Percentiles rank a stretch among this genome's conserved stretches.
Evolutionary conservation across 2,888 invertebrate genomes (phyloP).

Genomic region (Luperina nickerlii): DNA sequence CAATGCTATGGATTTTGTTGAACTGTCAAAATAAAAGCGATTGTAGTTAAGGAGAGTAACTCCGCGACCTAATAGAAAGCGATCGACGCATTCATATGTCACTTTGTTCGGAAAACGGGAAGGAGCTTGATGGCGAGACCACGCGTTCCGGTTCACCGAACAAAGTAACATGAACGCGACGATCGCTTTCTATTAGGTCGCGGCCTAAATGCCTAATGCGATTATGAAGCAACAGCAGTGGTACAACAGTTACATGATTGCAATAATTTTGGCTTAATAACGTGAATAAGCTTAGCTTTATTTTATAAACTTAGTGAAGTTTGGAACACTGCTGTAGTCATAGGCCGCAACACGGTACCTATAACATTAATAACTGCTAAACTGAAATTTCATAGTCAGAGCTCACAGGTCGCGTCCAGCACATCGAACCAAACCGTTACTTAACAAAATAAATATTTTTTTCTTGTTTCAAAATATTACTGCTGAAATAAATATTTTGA

Average conservation of each 20-base stretch:
- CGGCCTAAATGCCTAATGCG: background rate
- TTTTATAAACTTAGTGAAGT: background rate
- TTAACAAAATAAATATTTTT: no score
- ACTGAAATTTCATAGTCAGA: background rate
- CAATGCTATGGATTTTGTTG: background rate
- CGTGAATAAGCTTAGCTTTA: background rate
- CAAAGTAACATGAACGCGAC: background rate
- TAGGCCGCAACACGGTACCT: background rate
- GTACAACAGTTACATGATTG: background rate
- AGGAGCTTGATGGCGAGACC: background rate
- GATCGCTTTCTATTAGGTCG: background rate
- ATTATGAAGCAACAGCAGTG: background rate
- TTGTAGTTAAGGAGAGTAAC: background rate
- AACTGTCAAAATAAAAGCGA: constrained; percentile 2
- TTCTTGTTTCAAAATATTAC: no score
- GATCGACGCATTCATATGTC: background rate
- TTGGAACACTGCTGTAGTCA: constrained; percentile 1
- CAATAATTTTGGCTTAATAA: background rate
- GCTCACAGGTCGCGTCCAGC: background rate
- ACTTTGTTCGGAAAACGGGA: background rate
- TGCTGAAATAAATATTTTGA: no score
- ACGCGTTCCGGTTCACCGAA: background rate
- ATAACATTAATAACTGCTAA: background rate
- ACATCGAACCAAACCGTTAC: background rate
- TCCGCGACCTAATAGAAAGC: no score